Base-by-base conservation (phyloP, 2,888 invertebrate species). In the Hydrotaea diabolus region DNA sequence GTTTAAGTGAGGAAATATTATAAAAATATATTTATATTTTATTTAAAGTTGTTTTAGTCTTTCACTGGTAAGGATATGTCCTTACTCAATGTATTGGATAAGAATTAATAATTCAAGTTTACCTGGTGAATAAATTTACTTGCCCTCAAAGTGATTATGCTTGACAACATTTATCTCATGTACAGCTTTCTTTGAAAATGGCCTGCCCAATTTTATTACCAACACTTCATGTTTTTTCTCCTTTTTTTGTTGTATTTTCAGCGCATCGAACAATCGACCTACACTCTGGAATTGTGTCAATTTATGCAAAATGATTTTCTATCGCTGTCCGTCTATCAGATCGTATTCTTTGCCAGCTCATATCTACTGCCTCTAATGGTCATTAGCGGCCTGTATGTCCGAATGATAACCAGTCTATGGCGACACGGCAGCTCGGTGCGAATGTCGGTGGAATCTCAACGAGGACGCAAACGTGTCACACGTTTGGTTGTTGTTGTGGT, bases 401-500 rank as follows among this genome's bases (percentile, higher is more conserved):
- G 96, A 89, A 97, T 98, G 97, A 93, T 98, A 90, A 95, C 95
- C 89, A 94, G 97, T 86, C 93, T 98, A 85, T 97, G 98, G 96
- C 95, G 95, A 87, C 95, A 96, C 43, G 95, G 96, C 0, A 95
- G 96, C 0, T 96, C 96, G 5, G 95, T 96, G 0, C 94, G 95
- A 87, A 95, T 95, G 88, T 96, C 96, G 21, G 96, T 96, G 9
- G 97, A 97, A 91, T 92, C 92, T 76, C 91, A 96, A 85, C 94
- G 96, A 66, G 96, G 97, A 80, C 96, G 97, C 92, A 96, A 96
- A 92, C 94, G 97, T 85, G 98, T 98, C 26, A 98, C 98, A 0
- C 94, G 97, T 87, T 95, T 98, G 94, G 98, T 98, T 9, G 95
- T 98, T 72, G 96, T 97, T 46, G 97, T 98, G 53, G 97, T 98